Evolutionary conservation across 2,113 vertebrate species (phyloP), one percentile per base, ranked within the genome.

Genomic region (Hassar affinis): DNA sequence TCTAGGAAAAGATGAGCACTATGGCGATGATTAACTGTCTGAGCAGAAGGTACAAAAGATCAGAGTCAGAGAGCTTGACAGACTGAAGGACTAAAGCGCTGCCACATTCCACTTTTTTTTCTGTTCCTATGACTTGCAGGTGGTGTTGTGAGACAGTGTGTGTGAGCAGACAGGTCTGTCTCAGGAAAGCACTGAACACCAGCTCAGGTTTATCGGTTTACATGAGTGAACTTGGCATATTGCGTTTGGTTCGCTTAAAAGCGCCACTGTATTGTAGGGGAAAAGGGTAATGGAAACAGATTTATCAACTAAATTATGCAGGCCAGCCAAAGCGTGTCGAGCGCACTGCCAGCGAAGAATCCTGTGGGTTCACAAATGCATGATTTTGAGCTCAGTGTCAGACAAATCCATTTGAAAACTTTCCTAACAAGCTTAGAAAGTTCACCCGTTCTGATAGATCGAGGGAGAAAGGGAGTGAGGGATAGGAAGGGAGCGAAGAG

Each of bases 391-490:
- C 82, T 68, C 38, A 30, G 33, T 68, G 83, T 72, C 76, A 52
- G 59, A 71, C 15, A 30, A 17, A 57, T 11, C 76, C 59, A 42
- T 76, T 47, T 30, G 56, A 80, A 82, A 84, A 80, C 38, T 82
- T 87, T 85, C 33, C 52, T 51, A 83, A 79, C 45, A 82, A 87
- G 83, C 66, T 71, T 18, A 42, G 56, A 75, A 84, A 71, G 76
- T 79, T 33, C 6, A 35, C 52, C 38, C 4, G 9, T 64, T 52
- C 57, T 56, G 57, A 85, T 5, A 10, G 74, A 85, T 25, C 57
- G 47, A 14, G 14, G 5, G 45, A 18, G 33, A 45, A 64, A 72
- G 59, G 77, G 66, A 69, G 75, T 33, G 80, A 80, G 52, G 30
- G 69, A 76, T 14, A 9, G 74, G 20, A 47, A 85, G 8, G 0